Base-by-base conservation (phyloP, 2,797 vertebrate genomes). In the Pelodytes ibericus region DNA sequence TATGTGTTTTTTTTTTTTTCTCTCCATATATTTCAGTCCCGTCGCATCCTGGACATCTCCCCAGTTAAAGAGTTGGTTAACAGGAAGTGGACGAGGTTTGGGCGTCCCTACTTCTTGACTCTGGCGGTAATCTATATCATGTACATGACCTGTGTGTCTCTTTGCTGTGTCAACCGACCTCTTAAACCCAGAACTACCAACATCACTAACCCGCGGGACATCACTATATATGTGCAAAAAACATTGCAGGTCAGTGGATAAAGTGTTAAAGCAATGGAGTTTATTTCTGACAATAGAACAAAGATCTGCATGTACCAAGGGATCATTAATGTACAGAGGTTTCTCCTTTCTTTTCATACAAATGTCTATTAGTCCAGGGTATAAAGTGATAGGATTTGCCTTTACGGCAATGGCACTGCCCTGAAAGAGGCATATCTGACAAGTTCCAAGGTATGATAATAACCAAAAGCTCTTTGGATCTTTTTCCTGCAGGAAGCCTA, bases 71-170 rank as follows among this genome's bases (percentile, higher is more conserved):
- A 99, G 84, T 89, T 99, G 80, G 94, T 99, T 72, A 95, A 86
- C 85, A 88, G 96, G 56, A 99, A 99, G 87, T 99, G 97, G 96
- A 96, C 93, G 83, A 89, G 91, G 44, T 98, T 96, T 18, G 96
- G 94, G 2, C 93, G 92, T 64, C 94, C 94, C 24, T 99, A 98
- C 82, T 99, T 99, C 90, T 96, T 92, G 83, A 83, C 94, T 68
- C 86, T 99, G 85, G 85, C 93, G 62, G 60, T 93, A 8, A 73
- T 97, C 51, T 98, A 98, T 33, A 82, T 96, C 31, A 87, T 97
- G 31, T 98, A 98, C 80, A 96, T 99, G 41, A 89, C 85, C 33
- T 95, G 92, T 68, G 97, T 99, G 80, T 97, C 96, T 22, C 83
- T 93, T 68, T 96, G 95, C 81, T 99, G 97, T 8, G 44, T 91